Percentiles rank a stretch among this genome's conserved stretches.
These are phyloP conservation scores for Orthosia gothica DNA, from an alignment of 2,888 invertebrate genomes.

Conservation along the genomic window DNA sequence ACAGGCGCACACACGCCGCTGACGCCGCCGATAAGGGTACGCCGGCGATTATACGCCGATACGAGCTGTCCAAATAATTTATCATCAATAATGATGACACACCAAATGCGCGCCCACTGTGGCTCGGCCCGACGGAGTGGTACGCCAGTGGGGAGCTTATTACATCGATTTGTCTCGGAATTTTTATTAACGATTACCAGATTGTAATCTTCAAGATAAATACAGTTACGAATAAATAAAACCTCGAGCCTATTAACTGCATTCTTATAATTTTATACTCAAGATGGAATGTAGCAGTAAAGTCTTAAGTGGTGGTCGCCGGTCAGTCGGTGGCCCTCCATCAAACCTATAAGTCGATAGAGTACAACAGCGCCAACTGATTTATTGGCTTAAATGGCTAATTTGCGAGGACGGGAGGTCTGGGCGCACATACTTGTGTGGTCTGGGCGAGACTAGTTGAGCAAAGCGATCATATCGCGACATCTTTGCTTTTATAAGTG, in stretches of 20 bases:
- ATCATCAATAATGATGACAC: constrained; percentile 51
- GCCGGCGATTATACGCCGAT: constrained; percentile 50
- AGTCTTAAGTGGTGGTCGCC: background rate
- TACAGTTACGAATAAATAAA: background rate
- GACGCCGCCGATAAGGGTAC: constrained; percentile 35
- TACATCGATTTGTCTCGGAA: background rate
- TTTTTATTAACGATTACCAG: constrained; percentile 7
- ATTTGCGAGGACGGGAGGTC: constrained; percentile 39
- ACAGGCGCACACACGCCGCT: background rate
- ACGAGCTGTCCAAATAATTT: constrained; percentile 56
- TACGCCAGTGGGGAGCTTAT: background rate
- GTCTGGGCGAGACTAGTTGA: constrained; percentile 14
- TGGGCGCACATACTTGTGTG: no score
- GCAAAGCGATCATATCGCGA: background rate
- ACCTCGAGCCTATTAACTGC: background rate
- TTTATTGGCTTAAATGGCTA: constrained; percentile 61
- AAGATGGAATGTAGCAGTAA: constrained; percentile 3
- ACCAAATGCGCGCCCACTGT: constrained; percentile 5
- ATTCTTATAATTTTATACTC: background rate
- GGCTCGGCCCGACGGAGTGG: no score
- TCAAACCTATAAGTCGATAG: constrained; percentile 22
- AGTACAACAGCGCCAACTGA: constrained; percentile 40
- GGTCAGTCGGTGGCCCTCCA: constrained; percentile 16
- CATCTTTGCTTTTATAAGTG: background rate
- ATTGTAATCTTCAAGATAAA: background rate